Evolutionary conservation across 2,113 vertebrate genomes (phyloP).

Genomic region (Malurus alboscapulatus): DNA sequence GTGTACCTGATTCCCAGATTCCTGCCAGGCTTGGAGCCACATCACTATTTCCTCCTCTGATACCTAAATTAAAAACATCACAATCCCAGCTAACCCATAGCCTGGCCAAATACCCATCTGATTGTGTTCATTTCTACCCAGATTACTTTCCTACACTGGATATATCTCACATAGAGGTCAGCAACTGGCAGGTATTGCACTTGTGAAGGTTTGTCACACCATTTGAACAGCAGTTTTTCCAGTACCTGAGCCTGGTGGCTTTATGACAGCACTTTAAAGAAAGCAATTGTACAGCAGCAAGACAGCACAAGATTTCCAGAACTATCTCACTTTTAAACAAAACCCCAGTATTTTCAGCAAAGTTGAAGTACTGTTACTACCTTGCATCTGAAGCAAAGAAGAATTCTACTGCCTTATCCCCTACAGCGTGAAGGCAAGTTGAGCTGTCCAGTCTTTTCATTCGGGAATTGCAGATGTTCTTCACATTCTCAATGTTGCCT

Average conservation of each 20-base stretch:
- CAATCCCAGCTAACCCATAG: not conserved
- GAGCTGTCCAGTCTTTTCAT: conserved; percentile 77
- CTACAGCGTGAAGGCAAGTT: conserved; percentile 81
- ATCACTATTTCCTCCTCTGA: not conserved
- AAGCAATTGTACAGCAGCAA: not conserved
- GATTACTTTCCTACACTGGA: not conserved
- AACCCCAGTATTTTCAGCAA: not conserved
- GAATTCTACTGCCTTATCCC: conserved; percentile 88
- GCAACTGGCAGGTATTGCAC: not conserved
- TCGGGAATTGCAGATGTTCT: conserved; percentile 74
- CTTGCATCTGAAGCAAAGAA: conserved; percentile 97
- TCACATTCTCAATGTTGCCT: conserved; percentile 77
- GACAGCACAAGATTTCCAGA: not conserved
- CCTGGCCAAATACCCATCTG: not conserved
- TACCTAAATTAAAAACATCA: not conserved
- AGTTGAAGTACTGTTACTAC: conserved; percentile 59
- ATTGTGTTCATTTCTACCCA: not conserved
- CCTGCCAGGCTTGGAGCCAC: not conserved
- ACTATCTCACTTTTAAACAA: not conserved
- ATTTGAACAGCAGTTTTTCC: not conserved
- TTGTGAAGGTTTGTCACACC: not conserved
- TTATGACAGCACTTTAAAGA: not conserved
- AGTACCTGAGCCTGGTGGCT: not conserved
- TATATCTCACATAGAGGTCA: not conserved
- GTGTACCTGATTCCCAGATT: not conserved